Conservation (phyloP, 2,888 invertebrate species). For the Oxystoma pomonae region DNA sequence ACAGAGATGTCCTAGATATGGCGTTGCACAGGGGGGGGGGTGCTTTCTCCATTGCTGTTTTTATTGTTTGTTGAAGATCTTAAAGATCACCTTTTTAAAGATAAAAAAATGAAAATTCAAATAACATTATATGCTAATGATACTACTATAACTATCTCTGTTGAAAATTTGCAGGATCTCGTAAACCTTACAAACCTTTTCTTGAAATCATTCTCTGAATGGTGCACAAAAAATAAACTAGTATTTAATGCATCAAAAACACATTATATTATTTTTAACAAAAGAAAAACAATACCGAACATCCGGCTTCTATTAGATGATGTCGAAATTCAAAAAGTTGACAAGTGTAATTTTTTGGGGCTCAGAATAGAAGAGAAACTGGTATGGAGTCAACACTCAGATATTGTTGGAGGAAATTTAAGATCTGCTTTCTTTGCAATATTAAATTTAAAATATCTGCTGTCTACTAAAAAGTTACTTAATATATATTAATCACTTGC, state of each 20-base stretch:
- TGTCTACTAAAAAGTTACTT: too few relatives aligned
- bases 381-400: too few relatives aligned
- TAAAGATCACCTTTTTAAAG: background rate
- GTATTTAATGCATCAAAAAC: background rate
- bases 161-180: background rate
- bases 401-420: too few relatives aligned
- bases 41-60: background rate
- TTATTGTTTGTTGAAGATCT: background rate
- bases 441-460: too few relatives aligned
- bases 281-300: too few relatives aligned
- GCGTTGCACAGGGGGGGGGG: background rate
- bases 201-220: background rate
- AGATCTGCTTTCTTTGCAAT: too few relatives aligned
- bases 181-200: background rate
- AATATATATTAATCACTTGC: too few relatives aligned
- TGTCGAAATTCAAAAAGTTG: too few relatives aligned
- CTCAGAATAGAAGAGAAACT: too few relatives aligned
- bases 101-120: background rate
- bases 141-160: background rate
- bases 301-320: too few relatives aligned
- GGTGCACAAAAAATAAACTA: background rate
- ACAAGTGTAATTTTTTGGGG: too few relatives aligned
- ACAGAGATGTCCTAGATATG: background rate
- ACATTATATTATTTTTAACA: background rate
- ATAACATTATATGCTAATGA: background rate